These are phyloP conservation scores for Tortricodes alternella DNA, from an alignment of 2,888 invertebrate genomes.

Conservation along the genomic window DNA sequence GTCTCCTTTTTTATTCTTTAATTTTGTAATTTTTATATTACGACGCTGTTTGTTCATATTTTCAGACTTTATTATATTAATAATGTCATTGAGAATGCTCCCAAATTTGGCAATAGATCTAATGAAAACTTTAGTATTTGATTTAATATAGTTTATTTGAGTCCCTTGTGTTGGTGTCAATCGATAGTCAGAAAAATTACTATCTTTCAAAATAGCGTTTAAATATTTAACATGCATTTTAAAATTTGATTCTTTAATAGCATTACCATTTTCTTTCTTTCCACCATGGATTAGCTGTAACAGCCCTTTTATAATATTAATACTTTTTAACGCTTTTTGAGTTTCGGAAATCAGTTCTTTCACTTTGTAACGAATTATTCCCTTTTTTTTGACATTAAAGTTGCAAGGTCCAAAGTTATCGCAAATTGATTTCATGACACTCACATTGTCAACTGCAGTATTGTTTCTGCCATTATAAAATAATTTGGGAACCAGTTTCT, in stretches of 20 bases:
- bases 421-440: slow-evolving; percentile 53
- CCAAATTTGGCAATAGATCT: slow-evolving; percentile 59
- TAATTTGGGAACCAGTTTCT: slow-evolving; percentile 53
- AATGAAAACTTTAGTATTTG: slow-evolving; percentile 55
- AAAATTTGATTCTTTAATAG: slow-evolving; percentile 28
- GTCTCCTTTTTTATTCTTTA: slow-evolving; percentile 32
- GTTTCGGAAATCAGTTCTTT: slow-evolving; percentile 54
- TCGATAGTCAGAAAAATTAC: slow-evolving; percentile 34
- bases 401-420: slow-evolving; percentile 53
- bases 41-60: slow-evolving; percentile 27
- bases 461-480: slow-evolving; percentile 41
- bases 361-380: slow-evolving; percentile 50
- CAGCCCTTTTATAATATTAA: slow-evolving; percentile 60
- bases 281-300: slow-evolving; percentile 45
- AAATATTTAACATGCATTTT: slow-evolving; percentile 50
- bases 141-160: slow-evolving; percentile 58
- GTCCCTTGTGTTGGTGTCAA: slow-evolving; percentile 46
- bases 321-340: slow-evolving; percentile 50
- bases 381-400: slow-evolving; percentile 42
- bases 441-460: slow-evolving; percentile 40
- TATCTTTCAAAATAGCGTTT: slow-evolving; percentile 49
- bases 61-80: slow-evolving; percentile 46
- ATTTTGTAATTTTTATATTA: slow-evolving; percentile 10
- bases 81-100: slow-evolving; percentile 54
- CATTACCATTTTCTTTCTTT: slow-evolving; percentile 24